Evolutionary conservation across 2,888 invertebrate species (phyloP).

Genomic region (Meliscaeva auricollis): DNA sequence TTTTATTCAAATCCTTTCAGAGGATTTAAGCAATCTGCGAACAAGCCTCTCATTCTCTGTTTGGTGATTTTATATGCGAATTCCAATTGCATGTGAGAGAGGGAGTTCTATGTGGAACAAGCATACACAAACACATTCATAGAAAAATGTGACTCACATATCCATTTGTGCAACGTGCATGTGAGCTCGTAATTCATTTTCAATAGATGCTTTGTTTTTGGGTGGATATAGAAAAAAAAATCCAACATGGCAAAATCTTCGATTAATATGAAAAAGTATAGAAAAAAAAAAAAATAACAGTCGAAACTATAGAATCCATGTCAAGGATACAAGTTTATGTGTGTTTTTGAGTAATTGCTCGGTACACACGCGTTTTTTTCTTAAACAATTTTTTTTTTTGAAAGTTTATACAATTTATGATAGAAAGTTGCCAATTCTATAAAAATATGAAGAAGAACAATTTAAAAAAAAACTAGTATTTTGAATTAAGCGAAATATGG

Average conservation of each 20-base stretch:
- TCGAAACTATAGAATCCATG: constrained; percentile 32
- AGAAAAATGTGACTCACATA: not conserved
- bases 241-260: constrained; percentile 16
- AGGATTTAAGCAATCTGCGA: constrained; percentile 40
- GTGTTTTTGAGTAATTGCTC: constrained; percentile 35
- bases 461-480: too few relatives aligned
- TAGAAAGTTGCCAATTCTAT: too few relatives aligned
- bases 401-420: too few relatives aligned
- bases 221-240: not conserved
- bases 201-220: constrained; percentile 33
- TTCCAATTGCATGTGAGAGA: constrained; percentile 6
- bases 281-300: not conserved
- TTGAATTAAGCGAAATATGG: too few relatives aligned
- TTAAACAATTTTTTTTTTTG: too few relatives aligned
- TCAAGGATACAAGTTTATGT: constrained; percentile 50
- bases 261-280: constrained; percentile 15
- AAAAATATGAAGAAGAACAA: too few relatives aligned
- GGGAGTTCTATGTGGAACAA: not conserved
- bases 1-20: constrained; percentile 62
- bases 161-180: constrained; percentile 10
- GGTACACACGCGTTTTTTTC: too few relatives aligned
- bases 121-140: not conserved
- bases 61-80: constrained; percentile 12
- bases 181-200: constrained; percentile 52
- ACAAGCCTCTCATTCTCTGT: constrained; percentile 20